Evolutionary conservation across 1,140 invertebrate species (phyloP).

Genomic region (Aphaenogaster rudis): DNA sequence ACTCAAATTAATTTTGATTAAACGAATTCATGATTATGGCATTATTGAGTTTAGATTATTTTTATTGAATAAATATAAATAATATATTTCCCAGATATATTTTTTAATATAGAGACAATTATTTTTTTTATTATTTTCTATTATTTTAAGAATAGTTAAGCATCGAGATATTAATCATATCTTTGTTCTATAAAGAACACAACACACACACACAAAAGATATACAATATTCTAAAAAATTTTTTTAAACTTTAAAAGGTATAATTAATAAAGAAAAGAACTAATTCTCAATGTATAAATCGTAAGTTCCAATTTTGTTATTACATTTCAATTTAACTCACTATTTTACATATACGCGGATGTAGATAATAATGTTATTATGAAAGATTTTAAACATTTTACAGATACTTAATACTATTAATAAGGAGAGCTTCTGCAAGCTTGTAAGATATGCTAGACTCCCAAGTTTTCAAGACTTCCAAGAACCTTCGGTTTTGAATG

Average conservation of each 20-base stretch:
- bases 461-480: neutral
- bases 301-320: neutral
- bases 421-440: neutral
- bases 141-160: neutral
- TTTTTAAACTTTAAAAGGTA: neutral
- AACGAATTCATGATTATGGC: neutral
- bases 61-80: neutral
- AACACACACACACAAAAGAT: neutral
- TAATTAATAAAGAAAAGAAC: neutral
- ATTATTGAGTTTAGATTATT: neutral
- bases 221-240: neutral
- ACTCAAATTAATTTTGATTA: neutral
- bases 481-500: neutral
- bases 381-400: neutral
- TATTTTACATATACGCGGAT: neutral
- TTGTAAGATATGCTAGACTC: neutral
- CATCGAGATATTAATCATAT: neutral
- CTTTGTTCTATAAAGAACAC: neutral
- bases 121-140: neutral
- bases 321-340: neutral
- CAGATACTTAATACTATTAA: neutral
- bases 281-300: neutral
- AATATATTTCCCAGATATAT: neutral
- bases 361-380: neutral
- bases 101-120: neutral